Evolutionary conservation across 2,888 invertebrate species (phyloP), one percentile per base, ranked within the genome.

Genomic region (Dolomedes plantarius): DNA sequence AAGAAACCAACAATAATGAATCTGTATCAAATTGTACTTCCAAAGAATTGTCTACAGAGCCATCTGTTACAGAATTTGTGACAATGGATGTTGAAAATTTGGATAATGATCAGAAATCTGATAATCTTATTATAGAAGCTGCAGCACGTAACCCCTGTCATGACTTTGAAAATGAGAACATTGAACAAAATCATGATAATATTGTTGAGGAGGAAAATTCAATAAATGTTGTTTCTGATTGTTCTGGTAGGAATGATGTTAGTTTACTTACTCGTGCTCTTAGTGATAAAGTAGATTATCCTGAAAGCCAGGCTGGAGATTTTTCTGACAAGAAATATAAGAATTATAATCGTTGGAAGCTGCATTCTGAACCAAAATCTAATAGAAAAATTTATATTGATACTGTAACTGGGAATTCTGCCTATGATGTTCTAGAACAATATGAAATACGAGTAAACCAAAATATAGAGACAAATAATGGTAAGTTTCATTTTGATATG

Each of bases 401-500:
- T 65, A 71, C 68, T 13, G 23, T 80, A 2, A 80, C 79, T 36
- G 87, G 87, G 62, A 87, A 87, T 50, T 86, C 87, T 32, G 50
- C 78, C 6, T 87, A 76, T 46, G 23, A 36, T 32, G 23, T 27
- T n/a, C 81, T 88, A 5, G 56, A 41, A 50, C n/a, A 27, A 19
- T n/a, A 65, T 32, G 29, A 23, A 39, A 23, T 1, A 36, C 23
- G 0, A 19, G 39, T 32, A 36, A 5, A 46, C 9, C 9, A 46
- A 46, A 2, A 13, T 46, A 41, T 13, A 46, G 9, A 46, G 2
- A 1, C 2, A 6, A 46, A 5, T 46, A 46, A 46, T 46, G 16
- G 41, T 46, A 16, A 2, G 41, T 46, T 7, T 36, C 36, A n/a
- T n/a, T n/a, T n/a, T n/a, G n/a, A n/a, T 11, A 7, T 36, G 11